Base-by-base conservation (phyloP, 2,888 invertebrate species). In the Malthinus flaveolus region DNA sequence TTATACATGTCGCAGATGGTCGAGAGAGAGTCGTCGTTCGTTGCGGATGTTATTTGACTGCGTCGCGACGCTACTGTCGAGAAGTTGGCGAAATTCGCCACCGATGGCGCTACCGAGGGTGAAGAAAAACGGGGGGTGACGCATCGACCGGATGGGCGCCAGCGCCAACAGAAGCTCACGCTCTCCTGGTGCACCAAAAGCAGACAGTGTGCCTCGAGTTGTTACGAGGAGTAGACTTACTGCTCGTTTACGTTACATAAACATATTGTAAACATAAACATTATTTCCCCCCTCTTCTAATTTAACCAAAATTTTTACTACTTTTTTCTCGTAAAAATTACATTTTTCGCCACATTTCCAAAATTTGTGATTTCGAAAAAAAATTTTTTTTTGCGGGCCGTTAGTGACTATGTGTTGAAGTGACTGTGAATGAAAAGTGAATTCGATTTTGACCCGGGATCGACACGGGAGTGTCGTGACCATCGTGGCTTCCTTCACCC, bases 1-100 rank as follows among this genome's bases (percentile, higher is more conserved):
- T 74, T 73, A 75, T 72, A 72, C 73, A 74, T 75, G 67, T 67
- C 67, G 63, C 64, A 66, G 67, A 67, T 66, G 67, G 67, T 59
- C 54, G 47, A 59, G 53, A 53, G 47, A 59, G 53, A 53, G 59
- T 48, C 58, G 61, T 50, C 45, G 56, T 45, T 53, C 35, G 53
- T 33, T 47, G 55, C 56, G 62, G 56, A 48, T 49, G 52, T 48
- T 23, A 49, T 53, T 53, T 42, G 53, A 45, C 49, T 45, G 54
- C 59, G 59, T 54, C 60, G 48, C 60, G 60, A 56, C 56, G 60
- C 60, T 53, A 39, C 51, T 51, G 44, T 35, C 32, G 11, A 47
- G 68, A 68, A 65, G 59, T 46, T 70, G 67, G 56, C 56, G 61
- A 59, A 67, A 69, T 65, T 66, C 60, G 62, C 71, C 73, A 69